phyloP scores from a whole-genome alignment of 2,888 invertebrate species.

The Philereme vetulata region DNA sequence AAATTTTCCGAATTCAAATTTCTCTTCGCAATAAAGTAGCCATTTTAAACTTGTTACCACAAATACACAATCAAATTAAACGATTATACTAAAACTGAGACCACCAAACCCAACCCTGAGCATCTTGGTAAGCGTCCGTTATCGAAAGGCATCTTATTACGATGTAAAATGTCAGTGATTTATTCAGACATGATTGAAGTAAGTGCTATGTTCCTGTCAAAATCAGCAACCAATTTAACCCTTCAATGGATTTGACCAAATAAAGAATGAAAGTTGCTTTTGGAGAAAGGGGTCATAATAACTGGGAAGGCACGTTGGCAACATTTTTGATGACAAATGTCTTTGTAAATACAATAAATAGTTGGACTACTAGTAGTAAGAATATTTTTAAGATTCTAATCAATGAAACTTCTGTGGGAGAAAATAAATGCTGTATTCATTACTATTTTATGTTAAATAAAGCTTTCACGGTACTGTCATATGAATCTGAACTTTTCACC shows the following conservation, averaged over 20 bases:
- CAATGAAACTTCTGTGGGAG: too few relatives aligned
- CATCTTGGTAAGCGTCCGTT: conserved; percentile 1
- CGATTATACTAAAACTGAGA: conserved; percentile 28
- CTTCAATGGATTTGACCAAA: conserved; percentile 19
- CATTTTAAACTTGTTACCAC: conserved; percentile 16
- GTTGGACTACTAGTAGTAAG: too few relatives aligned
- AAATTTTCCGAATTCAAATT: conserved; percentile 12
- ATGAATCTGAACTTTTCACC: too few relatives aligned
- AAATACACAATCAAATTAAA: conserved; percentile 30
- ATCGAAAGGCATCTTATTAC: conserved; percentile 28
- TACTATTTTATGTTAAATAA: too few relatives aligned
- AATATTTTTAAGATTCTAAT: too few relatives aligned
- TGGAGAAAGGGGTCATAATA: conserved; percentile 3
- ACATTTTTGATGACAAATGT: too few relatives aligned
- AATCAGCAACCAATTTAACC: conserved; percentile 22
- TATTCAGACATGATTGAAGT: conserved; percentile 33
- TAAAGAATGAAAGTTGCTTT: neutral
- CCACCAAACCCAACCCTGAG: conserved; percentile 23
- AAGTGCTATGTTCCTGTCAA: conserved; percentile 36
- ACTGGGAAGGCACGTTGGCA: neutral
- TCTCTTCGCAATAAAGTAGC: conserved; percentile 10
- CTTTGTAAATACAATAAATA: too few relatives aligned
- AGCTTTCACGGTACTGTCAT: neutral
- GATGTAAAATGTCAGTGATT: conserved; percentile 32
- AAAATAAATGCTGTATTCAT: too few relatives aligned